Evolutionary conservation across 1,140 invertebrate genomes (phyloP).

Genomic region (Drosophila sucinea): DNA sequence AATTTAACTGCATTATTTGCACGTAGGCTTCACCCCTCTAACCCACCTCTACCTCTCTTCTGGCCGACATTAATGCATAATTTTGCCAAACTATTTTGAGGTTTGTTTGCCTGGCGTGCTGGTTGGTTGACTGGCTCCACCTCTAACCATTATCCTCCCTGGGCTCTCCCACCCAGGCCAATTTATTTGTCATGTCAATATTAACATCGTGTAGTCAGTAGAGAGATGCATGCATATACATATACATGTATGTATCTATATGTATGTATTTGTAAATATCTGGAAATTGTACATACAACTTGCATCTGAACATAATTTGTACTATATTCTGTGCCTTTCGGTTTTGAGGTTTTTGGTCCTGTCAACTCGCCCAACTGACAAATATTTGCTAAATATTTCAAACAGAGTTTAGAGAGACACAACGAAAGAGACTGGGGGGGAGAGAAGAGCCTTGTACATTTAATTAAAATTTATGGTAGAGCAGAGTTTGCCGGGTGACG

Average conservation of each 20-base stretch:
- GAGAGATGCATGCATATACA: slow-evolving; percentile 1
- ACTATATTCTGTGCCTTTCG: slow-evolving; percentile 34
- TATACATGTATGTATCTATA: neutral
- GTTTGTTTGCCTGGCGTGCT: slow-evolving; percentile 73
- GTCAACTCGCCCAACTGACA: slow-evolving; percentile 70
- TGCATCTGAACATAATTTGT: slow-evolving; percentile 57
- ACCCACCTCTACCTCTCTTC: neutral
- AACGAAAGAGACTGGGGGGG: neutral
- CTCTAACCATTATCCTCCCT: slow-evolving; percentile 19
- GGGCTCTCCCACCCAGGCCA: slow-evolving; percentile 46
- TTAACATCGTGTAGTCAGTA: slow-evolving; percentile 57
- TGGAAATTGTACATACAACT: slow-evolving; percentile 23
- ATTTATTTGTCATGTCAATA: slow-evolving; percentile 82
- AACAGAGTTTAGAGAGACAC: slow-evolving; percentile 9
- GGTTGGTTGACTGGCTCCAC: slow-evolving; percentile 1
- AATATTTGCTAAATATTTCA: slow-evolving; percentile 69
- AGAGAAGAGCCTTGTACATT: slow-evolving; percentile 54
- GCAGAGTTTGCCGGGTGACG: slow-evolving; percentile 16
- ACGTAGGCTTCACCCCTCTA: slow-evolving; percentile 44
- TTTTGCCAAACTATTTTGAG: slow-evolving; percentile 81
- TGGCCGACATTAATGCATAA: slow-evolving; percentile 77
- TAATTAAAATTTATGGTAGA: slow-evolving; percentile 70
- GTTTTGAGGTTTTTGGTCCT: slow-evolving; percentile 69
- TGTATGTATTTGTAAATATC: slow-evolving; percentile 16
- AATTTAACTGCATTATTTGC: slow-evolving; percentile 79